phyloP scores from a whole-genome alignment of 1,140 invertebrate species.

The Pteromalus puparum region DNA sequence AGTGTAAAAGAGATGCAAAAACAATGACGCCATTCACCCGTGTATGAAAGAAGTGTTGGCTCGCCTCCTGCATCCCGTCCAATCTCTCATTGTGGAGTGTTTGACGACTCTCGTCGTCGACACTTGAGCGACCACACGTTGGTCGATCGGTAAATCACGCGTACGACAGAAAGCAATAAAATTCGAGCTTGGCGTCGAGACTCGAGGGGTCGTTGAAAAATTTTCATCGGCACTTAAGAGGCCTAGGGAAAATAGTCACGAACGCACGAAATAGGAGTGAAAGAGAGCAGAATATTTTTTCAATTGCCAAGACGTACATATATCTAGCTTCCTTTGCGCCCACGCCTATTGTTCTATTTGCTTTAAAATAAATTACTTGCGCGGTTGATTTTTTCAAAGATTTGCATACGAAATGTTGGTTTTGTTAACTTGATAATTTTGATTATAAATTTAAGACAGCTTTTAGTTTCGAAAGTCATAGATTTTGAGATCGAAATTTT shows the following conservation, averaged over 20 bases:
- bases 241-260: not conserved
- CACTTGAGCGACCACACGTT: not conserved
- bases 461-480: too few relatives aligned
- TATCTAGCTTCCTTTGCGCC: too few relatives aligned
- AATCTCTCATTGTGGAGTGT: not conserved
- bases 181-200: not conserved
- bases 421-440: too few relatives aligned
- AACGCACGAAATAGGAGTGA: not conserved
- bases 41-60: not conserved
- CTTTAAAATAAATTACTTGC: too few relatives aligned
- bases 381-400: too few relatives aligned
- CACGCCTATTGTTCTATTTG: too few relatives aligned
- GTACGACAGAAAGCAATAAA: constrained; percentile 16
- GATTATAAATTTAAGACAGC: too few relatives aligned
- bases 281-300: too few relatives aligned
- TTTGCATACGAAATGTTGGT: too few relatives aligned
- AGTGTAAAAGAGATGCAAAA: not conserved
- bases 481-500: too few relatives aligned
- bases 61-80: not conserved
- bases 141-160: not conserved
- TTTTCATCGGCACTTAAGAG: not conserved
- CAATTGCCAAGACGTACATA: too few relatives aligned
- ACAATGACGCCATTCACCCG: not conserved
- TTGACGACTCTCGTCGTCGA: not conserved
- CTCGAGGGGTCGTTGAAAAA: not conserved